Evolutionary conservation across 2,888 invertebrate genomes (phyloP), one percentile per base, ranked within the genome.

Genomic region (Epistrophella euchroma): DNA sequence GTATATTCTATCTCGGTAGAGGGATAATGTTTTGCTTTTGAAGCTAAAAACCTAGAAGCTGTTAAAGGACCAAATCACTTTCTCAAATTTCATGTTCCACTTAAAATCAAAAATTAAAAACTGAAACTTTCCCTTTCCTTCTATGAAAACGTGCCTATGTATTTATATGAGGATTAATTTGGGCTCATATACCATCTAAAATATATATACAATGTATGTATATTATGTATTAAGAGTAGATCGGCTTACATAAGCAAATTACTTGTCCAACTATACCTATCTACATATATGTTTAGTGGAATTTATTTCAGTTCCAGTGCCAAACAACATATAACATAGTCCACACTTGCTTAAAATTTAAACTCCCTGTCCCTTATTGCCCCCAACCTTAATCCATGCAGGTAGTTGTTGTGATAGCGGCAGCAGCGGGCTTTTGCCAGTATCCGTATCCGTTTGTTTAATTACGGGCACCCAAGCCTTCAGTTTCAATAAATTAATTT

Each of bases 401-500:
- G 81, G 75, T 64, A 62, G 77, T 45, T 60, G 55, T 60, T 37
- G 60, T 60, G 60, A 60, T 40, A 60, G 19, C 37, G 58, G 25
- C 32, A 66, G 37, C 37, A 66, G 19, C 37, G 58, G 60, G 75
- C 43, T 55, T 76, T 50, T 70, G 72, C 32, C 72, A 71, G 70
- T 45, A 80, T 75, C 71, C 55, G 62, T 78, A 35, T 32, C 66
- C 32, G 73, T 77, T 72, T 56, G 77, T 86, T 86, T 86, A 86
- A 86, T 86, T 86, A 82, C 86, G 77, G 77, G 86, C 86, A 82
- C 86, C 86, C 82, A 86, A 78, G 78, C 86, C 77, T 78, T 86
- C 82, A 78, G 82, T 86, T 78, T 86, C 82, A 78, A 86, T 86
- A 82, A 86, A 86, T 86, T 82, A 82, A 86, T 86, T 86, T 86